These are phyloP conservation scores for Phylloscopus trochiloides DNA, from an alignment of 2,113 vertebrate species.

Conservation along the genomic window DNA sequence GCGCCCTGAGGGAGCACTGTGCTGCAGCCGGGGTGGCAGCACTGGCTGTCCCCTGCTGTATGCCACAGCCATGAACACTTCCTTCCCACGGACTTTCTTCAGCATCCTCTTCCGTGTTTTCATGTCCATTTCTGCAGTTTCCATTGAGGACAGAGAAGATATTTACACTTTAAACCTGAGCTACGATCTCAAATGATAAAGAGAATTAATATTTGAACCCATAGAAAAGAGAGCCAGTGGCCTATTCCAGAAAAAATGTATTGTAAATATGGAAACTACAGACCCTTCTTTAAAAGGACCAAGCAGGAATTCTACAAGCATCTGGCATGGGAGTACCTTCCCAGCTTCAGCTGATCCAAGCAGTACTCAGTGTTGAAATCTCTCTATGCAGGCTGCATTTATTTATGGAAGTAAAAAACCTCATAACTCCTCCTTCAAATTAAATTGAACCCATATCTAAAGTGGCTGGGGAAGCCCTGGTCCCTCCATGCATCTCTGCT, in stretches of 20 bases:
- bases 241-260: not conserved
- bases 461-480: not conserved
- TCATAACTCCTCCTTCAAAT: not conserved
- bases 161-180: not conserved
- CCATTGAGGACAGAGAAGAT: not conserved
- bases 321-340: not conserved
- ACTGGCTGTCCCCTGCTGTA: conserved; percentile 73
- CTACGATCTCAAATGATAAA: not conserved
- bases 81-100: conserved; percentile 87
- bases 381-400: not conserved
- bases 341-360: not conserved
- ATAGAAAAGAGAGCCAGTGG: not conserved
- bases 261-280: not conserved
- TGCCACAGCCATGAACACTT: conserved; percentile 79
- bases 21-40: conserved; percentile 82
- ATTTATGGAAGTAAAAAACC: not conserved
- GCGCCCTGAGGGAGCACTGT: conserved; percentile 55
- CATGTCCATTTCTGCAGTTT: conserved; percentile 77
- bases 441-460: not conserved
- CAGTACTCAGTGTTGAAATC: not conserved
- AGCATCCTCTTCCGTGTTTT: conserved; percentile 82
- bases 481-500: no score
- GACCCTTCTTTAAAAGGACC: not conserved
- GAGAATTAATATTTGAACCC: not conserved
- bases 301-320: not conserved